Percentiles rank a stretch among this genome's conserved stretches.
Conservation (phyloP, 2,888 invertebrate genomes). For the Lamellibrachia satsuma region DNA sequence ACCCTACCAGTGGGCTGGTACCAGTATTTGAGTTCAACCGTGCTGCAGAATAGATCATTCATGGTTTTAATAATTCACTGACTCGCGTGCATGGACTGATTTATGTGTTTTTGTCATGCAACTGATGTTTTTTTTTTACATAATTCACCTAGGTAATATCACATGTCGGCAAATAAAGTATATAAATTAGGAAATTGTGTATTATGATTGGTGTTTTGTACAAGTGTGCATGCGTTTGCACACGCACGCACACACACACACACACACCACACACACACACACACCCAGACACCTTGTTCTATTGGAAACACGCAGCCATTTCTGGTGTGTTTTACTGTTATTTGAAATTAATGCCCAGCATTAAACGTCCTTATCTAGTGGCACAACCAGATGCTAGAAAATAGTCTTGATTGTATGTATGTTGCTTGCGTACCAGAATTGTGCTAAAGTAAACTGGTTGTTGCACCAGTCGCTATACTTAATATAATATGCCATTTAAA, state of each 20-base stretch:
- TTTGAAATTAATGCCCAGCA: too few species aligned
- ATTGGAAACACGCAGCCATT: too few species aligned
- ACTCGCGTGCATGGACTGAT: background rate
- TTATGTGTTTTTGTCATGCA: background rate
- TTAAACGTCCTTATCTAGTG: too few species aligned
- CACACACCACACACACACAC: background rate
- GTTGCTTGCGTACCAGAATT: too few species aligned
- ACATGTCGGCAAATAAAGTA: background rate
- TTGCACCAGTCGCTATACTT: too few species aligned
- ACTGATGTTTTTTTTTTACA: background rate
- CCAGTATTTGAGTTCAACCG: background rate
- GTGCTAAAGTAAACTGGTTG: too few species aligned
- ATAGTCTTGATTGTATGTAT: too few species aligned
- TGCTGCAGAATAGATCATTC: background rate
- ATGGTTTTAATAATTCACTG: background rate
- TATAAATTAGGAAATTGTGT: background rate
- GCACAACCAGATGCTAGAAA: too few species aligned
- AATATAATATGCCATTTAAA: too few species aligned
- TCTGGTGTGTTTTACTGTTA: too few species aligned
- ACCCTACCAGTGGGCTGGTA: background rate
- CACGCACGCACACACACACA: background rate
- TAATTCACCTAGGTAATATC: background rate
- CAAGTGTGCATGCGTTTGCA: background rate
- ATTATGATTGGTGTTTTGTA: background rate
- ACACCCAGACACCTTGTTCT: too few species aligned